phyloP scores from a whole-genome alignment of 2,888 invertebrate genomes.

The Hypomecis punctinalis region DNA sequence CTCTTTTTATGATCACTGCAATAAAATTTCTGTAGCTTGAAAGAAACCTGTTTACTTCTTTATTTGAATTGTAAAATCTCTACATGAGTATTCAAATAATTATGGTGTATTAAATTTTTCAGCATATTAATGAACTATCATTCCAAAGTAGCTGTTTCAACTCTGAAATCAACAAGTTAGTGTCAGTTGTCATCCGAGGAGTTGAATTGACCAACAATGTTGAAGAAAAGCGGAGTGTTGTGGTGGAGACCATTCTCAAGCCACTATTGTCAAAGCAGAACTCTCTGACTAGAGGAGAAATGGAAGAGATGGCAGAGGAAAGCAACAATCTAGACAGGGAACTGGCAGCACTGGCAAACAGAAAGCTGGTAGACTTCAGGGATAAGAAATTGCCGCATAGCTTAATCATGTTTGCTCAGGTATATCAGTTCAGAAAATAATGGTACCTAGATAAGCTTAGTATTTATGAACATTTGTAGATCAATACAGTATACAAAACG shows the following conservation, averaged over 20 bases:
- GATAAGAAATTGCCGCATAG: slow-evolving; percentile 91
- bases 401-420: slow-evolving; percentile 93
- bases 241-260: slow-evolving; percentile 78
- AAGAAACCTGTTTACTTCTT: no score
- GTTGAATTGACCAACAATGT: slow-evolving; percentile 93
- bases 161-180: slow-evolving; percentile 93
- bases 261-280: slow-evolving; percentile 80
- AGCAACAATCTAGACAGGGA: slow-evolving; percentile 51
- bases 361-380: slow-evolving; percentile 87
- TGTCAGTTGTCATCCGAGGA: slow-evolving; percentile 92
- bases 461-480: no score
- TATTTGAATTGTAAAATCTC: background rate
- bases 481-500: no score
- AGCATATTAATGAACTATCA: slow-evolving; percentile 94
- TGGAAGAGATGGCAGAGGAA: slow-evolving; percentile 45
- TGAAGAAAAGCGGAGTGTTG: slow-evolving; percentile 73
- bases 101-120: slow-evolving; percentile 41
- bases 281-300: slow-evolving; percentile 57
- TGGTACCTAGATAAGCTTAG: background rate
- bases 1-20: no score
- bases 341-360: slow-evolving; percentile 50
- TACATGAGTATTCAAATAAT: slow-evolving; percentile 17
- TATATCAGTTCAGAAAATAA: slow-evolving; percentile 57
- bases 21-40: no score
- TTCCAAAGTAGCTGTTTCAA: slow-evolving; percentile 95